Percentiles rank a stretch among this genome's conserved stretches.
These are phyloP conservation scores for Gallinago paraguaiae DNA, from an alignment of 2,113 vertebrate species.

Conservation along the genomic window DNA sequence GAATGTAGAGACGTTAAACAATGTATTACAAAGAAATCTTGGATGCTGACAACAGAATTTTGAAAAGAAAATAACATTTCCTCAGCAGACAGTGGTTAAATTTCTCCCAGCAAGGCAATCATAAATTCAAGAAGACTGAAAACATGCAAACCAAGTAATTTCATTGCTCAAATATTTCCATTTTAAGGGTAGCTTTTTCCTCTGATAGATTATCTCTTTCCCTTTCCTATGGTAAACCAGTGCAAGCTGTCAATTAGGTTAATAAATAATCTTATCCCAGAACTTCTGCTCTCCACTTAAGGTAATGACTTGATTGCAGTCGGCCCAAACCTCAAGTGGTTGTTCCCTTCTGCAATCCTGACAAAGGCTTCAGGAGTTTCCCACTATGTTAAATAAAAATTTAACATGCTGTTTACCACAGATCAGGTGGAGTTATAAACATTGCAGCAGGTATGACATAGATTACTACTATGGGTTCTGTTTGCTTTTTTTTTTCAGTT, in stretches of 20 bases:
- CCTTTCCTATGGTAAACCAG: neutral
- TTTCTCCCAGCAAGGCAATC: neutral
- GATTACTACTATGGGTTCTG: neutral
- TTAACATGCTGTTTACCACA: neutral
- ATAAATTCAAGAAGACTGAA: conserved; percentile 10
- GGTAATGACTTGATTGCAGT: conserved; percentile 39
- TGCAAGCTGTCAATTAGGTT: conserved; percentile 17
- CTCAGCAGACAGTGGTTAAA: neutral
- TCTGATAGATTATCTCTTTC: neutral
- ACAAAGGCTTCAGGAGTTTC: neutral
- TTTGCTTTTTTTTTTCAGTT: neutral
- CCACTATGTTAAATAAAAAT: neutral
- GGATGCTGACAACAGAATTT: conserved; percentile 3
- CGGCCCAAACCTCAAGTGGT: neutral
- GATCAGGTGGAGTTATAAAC: neutral
- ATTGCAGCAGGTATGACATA: neutral
- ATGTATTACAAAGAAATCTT: neutral
- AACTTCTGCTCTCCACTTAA: conserved; percentile 24
- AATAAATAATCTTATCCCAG: conserved; percentile 5
- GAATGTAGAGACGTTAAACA: neutral
- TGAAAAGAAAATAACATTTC: neutral
- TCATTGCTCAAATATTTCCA: neutral
- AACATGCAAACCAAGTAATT: conserved; percentile 3
- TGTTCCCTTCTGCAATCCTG: neutral
- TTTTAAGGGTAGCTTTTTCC: neutral